These are phyloP conservation scores for Ailurus styani DNA, from an alignment of 2,113 vertebrate species.

Conservation along the genomic window DNA sequence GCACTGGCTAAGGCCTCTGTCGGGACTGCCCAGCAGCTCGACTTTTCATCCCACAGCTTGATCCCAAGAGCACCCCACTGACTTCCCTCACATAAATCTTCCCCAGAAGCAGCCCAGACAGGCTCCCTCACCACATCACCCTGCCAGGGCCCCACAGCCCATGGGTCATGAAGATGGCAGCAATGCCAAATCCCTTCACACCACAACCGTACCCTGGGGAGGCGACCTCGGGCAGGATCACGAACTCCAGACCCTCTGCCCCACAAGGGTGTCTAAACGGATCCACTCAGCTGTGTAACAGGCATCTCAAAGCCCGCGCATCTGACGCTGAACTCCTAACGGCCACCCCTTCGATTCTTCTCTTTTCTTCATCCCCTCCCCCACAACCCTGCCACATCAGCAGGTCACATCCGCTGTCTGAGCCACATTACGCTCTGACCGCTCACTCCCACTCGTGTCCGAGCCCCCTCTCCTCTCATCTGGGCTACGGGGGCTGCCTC, in stretches of 20 bases:
- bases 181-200: not conserved
- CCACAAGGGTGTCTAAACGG: not conserved
- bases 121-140: not conserved
- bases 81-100: not conserved
- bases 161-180: not conserved
- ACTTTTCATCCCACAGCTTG: not conserved
- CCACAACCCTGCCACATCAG: not conserved
- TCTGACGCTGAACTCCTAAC: not conserved
- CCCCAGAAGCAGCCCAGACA: not conserved
- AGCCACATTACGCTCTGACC: not conserved
- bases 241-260: not conserved
- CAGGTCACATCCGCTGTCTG: not conserved
- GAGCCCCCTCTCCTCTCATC: not conserved
- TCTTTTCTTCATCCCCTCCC: not conserved
- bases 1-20: not conserved
- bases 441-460: not conserved
- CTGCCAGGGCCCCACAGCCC: not conserved
- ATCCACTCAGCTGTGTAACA: not conserved
- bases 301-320: fast-evolving
- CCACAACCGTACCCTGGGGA: not conserved
- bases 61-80: not conserved
- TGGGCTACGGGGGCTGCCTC: not conserved
- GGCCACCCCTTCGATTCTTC: not conserved
- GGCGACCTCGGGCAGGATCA: not conserved
- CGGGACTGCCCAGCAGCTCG: fast-evolving